phyloP scores from a whole-genome alignment of 2,888 invertebrate species.

The Drymonia ruficornis region DNA sequence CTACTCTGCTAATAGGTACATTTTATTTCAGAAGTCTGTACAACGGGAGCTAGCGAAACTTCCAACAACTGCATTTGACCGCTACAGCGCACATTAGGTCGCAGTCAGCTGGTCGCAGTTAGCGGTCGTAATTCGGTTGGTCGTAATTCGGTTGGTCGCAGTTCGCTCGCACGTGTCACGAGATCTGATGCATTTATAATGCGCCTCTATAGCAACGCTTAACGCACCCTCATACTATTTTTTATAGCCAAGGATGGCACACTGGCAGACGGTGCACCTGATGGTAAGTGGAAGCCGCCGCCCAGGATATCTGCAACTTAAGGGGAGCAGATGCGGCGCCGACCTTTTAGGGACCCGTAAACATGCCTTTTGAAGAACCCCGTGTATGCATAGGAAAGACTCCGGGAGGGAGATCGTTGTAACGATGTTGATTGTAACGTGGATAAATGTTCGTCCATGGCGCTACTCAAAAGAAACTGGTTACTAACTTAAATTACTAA shows the following conservation, averaged over 20 bases:
- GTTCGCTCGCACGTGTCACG: constrained; percentile 5
- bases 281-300: too few species aligned
- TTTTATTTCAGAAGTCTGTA: neutral
- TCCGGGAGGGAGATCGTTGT: too few species aligned
- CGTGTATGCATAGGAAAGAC: too few species aligned
- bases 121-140: neutral
- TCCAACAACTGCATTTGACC: neutral
- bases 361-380: too few species aligned
- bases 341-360: too few species aligned
- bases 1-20: neutral
- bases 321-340: too few species aligned
- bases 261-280: too few species aligned
- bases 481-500: too few species aligned
- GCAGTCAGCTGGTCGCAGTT: neutral
- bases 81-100: neutral
- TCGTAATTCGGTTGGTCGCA: neutral
- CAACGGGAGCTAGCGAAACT: neutral
- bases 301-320: too few species aligned
- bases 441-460: too few species aligned
- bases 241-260: neutral
- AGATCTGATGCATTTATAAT: constrained; percentile 20
- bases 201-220: constrained; percentile 10
- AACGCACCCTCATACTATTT: neutral
- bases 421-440: too few species aligned
- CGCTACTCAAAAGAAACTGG: too few species aligned